Evolutionary conservation across 2,888 invertebrate species (phyloP).

Genomic region (Dorcus parallelipipedus): DNA sequence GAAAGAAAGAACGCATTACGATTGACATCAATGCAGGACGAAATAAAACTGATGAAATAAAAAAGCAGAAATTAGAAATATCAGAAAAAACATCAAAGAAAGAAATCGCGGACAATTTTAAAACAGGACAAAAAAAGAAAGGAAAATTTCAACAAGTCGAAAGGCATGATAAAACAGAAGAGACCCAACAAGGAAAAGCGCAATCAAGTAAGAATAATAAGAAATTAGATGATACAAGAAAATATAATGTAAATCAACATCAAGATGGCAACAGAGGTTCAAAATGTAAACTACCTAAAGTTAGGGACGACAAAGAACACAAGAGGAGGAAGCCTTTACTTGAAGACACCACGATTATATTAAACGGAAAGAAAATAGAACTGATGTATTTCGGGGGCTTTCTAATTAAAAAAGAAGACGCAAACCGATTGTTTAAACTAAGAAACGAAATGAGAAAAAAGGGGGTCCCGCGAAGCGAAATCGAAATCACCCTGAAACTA

Average conservation of each 20-base stretch:
- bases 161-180: constrained; percentile 27
- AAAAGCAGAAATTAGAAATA: constrained; percentile 11
- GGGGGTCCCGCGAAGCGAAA: constrained; percentile 66
- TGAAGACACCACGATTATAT: constrained; percentile 50
- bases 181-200: constrained; percentile 22
- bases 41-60: neutral
- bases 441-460: constrained; percentile 62
- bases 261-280: neutral
- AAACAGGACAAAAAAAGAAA: constrained; percentile 17
- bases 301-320: constrained; percentile 41
- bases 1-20: constrained; percentile 29
- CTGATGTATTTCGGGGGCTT: constrained; percentile 67
- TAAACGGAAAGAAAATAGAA: constrained; percentile 63
- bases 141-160: constrained; percentile 29
- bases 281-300: constrained; percentile 19
- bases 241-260: constrained; percentile 7
- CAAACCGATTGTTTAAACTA: constrained; percentile 60
- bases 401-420: constrained; percentile 69
- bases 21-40: constrained; percentile 19
- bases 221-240: constrained; percentile 19
- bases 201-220: constrained; percentile 28
- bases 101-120: constrained; percentile 16
- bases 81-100: constrained; percentile 23
- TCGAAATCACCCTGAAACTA: constrained; percentile 63
- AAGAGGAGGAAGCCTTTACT: constrained; percentile 49